phyloP scores from a whole-genome alignment of 2,888 invertebrate genomes.

The Zootermopsis nevadensis region DNA sequence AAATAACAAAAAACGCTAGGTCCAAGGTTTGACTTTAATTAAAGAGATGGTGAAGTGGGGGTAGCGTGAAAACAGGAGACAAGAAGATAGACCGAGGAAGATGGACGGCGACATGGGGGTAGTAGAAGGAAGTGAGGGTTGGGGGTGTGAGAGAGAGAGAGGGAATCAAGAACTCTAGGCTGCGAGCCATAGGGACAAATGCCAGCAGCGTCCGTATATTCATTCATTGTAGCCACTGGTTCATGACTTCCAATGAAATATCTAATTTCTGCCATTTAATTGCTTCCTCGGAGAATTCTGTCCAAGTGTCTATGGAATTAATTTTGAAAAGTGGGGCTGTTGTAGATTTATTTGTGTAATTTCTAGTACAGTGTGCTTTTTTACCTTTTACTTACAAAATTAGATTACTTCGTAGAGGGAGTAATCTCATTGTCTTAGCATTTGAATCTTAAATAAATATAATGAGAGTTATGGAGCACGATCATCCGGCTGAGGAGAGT shows the following conservation, averaged over 20 bases:
- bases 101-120: not conserved
- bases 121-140: no score
- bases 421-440: no score
- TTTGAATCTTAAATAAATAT: no score
- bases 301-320: not conserved
- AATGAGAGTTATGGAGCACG: no score
- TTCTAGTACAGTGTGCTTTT: no score
- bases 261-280: not conserved
- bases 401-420: no score
- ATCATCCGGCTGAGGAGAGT: no score
- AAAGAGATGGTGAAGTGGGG: not conserved
- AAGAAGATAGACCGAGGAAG: slow-evolving; percentile 9
- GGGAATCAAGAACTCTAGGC: no score
- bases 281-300: not conserved
- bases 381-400: no score
- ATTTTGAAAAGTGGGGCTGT: no score
- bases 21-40: not conserved
- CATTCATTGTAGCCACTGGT: no score
- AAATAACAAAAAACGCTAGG: not conserved
- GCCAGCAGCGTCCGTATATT: not conserved
- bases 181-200: not conserved
- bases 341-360: no score
- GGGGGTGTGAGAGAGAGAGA: not conserved
- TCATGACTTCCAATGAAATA: not conserved
- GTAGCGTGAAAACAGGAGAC: not conserved